Base-by-base conservation (phyloP, 1,140 invertebrate species). In the Ladona fulva region DNA sequence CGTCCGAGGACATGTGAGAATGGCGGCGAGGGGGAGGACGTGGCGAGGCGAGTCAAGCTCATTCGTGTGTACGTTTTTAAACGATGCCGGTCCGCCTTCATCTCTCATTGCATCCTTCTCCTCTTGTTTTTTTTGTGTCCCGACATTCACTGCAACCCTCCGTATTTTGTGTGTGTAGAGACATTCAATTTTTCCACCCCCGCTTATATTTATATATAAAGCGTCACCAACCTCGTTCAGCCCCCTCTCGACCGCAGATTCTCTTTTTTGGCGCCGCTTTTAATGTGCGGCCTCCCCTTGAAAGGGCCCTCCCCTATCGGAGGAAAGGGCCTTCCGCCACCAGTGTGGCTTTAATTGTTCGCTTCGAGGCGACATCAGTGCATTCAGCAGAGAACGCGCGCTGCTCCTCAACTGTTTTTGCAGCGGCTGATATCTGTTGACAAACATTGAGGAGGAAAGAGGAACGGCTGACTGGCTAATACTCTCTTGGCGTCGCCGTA, bases 31-130 rank as follows among this genome's bases (percentile, higher is more conserved):
- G 52, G 52, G n/a, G n/a, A 12, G 52, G 52, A 19, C 10, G 10
- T 52, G 44, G 44, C 19, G 19, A 52, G 10, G 19, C 10, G 44
- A 52, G 44, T 52, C 52, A 12, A 6, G 52, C 14, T 66, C 52
- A 66, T 66, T 66, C 52, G 52, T 66, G 52, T 66, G n/a, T 66
- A 66, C 52, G 52, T 66, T 66, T 66, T 66, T 66, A 66, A 66
- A 66, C 52, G 52, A 66, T 66, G 52, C 52, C 52, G 52, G 52
- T 12, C 52, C n/a, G 52, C 52, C 52, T 66, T 66, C 52, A 66
- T 66, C 52, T 66, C 52, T 66, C 52, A 66, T 66, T 66, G 52
- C 52, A 66, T 66, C 52, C 12, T 22, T 19, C 14, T 22, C 52
- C 52, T 66, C 52, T 66, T 22, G 52, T 66, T 66, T 66, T 66